A percentile compares a stretch with the other conserved stretches of the same genome.
Evolutionary conservation across 2,888 invertebrate species (phyloP).

Genomic region (Scelioninae gen. 1): DNA sequence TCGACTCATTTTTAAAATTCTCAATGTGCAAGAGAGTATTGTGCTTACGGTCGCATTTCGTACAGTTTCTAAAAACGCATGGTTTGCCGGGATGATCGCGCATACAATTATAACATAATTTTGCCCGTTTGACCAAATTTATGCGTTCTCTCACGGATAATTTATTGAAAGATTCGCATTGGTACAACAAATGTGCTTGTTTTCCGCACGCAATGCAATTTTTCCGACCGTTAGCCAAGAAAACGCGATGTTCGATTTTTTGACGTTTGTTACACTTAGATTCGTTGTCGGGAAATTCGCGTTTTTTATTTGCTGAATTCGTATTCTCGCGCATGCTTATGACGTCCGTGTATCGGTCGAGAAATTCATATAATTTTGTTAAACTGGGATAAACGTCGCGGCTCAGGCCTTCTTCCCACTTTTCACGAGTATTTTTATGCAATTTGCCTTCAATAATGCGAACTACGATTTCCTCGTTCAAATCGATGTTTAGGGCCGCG

Average conservation of each 20-base stretch:
- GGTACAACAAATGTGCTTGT: not conserved
- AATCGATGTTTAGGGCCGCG: conserved; percentile 48
- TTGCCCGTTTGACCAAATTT: not conserved
- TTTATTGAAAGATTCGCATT: conserved; percentile 3
- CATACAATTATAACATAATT: conserved; percentile 24
- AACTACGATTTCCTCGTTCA: conserved; percentile 64
- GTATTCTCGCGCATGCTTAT: not conserved
- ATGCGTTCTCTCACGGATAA: conserved; percentile 7
- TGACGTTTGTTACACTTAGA: too few species aligned
- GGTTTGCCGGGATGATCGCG: conserved; percentile 31
- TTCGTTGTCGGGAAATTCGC: not conserved
- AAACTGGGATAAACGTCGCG: conserved; percentile 32
- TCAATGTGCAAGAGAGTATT: not conserved
- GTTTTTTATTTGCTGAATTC: not conserved
- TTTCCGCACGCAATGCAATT: not conserved
- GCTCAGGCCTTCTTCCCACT: conserved; percentile 57
- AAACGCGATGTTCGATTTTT: not conserved
- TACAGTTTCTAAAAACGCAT: conserved; percentile 7
- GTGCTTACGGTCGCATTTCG: not conserved
- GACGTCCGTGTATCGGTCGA: conserved; percentile 12
- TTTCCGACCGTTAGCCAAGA: not conserved
- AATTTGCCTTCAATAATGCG: conserved; percentile 69
- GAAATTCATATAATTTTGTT: conserved; percentile 34
- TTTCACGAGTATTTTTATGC: conserved; percentile 52
- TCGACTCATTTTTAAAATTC: too few species aligned